Conservation (phyloP, 1,140 invertebrate genomes). For the Yoshiicerus persimilis region DNA sequence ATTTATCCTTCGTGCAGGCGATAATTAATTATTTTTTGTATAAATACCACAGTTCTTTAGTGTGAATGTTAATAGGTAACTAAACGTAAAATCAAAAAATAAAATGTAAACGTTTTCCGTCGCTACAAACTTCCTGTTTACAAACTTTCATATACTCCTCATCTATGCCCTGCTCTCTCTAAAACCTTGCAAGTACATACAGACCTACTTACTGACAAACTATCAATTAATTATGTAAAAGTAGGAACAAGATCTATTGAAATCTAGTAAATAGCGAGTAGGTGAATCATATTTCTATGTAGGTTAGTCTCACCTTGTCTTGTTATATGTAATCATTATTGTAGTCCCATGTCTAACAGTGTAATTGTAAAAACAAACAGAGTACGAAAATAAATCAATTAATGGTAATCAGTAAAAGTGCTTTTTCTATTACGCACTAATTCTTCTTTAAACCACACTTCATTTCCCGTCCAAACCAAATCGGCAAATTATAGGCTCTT, state of each 20-base stretch:
- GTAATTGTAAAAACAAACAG: conserved; percentile 18
- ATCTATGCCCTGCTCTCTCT: conserved; percentile 6
- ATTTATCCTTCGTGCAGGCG: not conserved
- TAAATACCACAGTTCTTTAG: not conserved
- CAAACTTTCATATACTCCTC: not conserved
- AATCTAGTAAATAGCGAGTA: conserved; percentile 4
- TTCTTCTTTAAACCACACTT: not conserved
- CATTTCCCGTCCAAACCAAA: not conserved
- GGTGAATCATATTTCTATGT: conserved; percentile 18
- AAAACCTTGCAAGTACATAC: not conserved
- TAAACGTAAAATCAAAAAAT: not conserved
- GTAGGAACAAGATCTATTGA: conserved; percentile 5
- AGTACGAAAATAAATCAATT: conserved; percentile 18
- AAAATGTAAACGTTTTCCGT: conserved; percentile 9
- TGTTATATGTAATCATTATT: not conserved
- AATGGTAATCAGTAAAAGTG: not conserved
- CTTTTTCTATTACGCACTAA: not conserved
- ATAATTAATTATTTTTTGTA: not conserved
- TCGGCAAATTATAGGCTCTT: not conserved
- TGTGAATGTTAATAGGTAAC: not conserved
- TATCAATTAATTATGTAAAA: not conserved
- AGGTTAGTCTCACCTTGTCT: conserved; percentile 12
- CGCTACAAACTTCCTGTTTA: conserved; percentile 3
- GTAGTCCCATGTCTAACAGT: conserved; percentile 8
- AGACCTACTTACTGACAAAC: not conserved